Evolutionary conservation across 2,113 vertebrate species (phyloP).

Genomic region (Prunella himalayana): DNA sequence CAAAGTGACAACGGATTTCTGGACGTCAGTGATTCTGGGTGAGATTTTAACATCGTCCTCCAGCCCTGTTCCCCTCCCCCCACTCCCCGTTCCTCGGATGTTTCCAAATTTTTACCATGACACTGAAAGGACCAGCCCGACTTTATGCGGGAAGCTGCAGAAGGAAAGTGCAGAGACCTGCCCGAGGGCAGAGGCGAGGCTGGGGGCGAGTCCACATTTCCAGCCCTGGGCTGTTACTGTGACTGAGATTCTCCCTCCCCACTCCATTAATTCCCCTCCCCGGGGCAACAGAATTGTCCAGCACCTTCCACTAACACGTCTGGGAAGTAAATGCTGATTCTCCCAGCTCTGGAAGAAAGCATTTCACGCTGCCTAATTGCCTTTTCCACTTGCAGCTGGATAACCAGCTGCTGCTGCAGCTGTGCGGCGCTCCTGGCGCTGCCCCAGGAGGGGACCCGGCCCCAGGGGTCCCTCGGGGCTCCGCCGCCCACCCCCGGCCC

Average conservation of each 20-base stretch:
- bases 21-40: not conserved
- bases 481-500: not conserved
- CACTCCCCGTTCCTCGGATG: accelerated
- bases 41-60: not conserved
- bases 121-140: not conserved
- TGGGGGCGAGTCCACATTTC: not conserved
- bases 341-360: not conserved
- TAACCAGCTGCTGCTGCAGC: not conserved
- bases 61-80: accelerated
- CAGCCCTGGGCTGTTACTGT: not conserved
- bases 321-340: not conserved
- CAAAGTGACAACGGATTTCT: not conserved
- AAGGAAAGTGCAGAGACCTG: not conserved
- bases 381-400: not conserved
- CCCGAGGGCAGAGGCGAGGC: not conserved
- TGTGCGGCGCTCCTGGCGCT: not conserved
- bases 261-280: not conserved
- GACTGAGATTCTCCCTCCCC: not conserved
- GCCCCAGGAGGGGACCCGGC: not conserved
- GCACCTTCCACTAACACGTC: not conserved
- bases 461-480: not conserved
- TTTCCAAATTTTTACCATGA: not conserved
- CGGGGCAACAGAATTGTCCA: not conserved
- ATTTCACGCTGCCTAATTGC: constrained; percentile 12
- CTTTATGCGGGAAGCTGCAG: not conserved